Base-by-base conservation (phyloP, 2,888 invertebrate genomes). In the Dendrolimus pini region DNA sequence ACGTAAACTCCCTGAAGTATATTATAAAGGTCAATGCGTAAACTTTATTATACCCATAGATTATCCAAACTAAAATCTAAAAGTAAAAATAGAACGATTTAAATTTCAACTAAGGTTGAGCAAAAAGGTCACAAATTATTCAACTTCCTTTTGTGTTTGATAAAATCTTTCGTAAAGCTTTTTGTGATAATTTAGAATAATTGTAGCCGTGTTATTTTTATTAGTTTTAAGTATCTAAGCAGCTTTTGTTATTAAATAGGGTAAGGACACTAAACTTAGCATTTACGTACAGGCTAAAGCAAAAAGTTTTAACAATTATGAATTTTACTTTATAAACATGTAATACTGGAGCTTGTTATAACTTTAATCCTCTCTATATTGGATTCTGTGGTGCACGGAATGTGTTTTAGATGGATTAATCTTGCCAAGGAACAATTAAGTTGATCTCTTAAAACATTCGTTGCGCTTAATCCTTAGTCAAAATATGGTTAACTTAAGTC, bases 101-200 rank as follows among this genome's bases (percentile, higher is more conserved):
- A 59, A 56, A 55, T 53, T 47, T 7, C 10, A 9, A 47, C 9
- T 47, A 12, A 10, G 47, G 47, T 47, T 10, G 47, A 47, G 47
- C 47, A 47, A 47, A 56, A 59, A 63, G 65, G 64, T 68, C 63
- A 66, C 60, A 60, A 54, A 58, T 61, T 60, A 61, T 58, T 63
- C 60, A 59, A 64, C 60, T 56, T 59, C 58, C 69, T 60, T 65
- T 69, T 68, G 70, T 74, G 12, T 47, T 47, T 10, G 47, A 47
- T 47, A 10, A 10, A 47, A 47, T 47, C 47, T 47, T 47, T 47
- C 12, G 47, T 30, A 30, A 47, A 7, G 47, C 9, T 47, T 47
- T 47, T 47, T 47, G 12, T 12, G 3, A 47, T 47, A 47, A 47
- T 47, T 47, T 47, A 47, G 30, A 30, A 30, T 30, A 3, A 30